A percentile compares a stretch with the other conserved stretches of the same genome.
These are phyloP conservation scores for Nephrotoma guestfalica DNA, from an alignment of 2,888 invertebrate genomes.

Conservation along the genomic window DNA sequence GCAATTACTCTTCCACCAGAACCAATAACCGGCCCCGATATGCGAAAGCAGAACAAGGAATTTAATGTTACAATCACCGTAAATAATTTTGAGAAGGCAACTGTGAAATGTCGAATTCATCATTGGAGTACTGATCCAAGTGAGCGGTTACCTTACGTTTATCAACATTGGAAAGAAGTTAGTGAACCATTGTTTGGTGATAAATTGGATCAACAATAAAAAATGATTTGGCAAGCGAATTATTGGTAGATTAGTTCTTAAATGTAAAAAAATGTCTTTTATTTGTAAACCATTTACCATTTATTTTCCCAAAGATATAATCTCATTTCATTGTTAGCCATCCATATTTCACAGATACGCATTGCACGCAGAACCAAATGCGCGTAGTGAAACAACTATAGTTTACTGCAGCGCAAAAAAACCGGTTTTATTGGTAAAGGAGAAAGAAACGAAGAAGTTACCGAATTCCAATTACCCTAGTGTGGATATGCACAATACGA, in stretches of 20 bases:
- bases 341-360: too few relatives aligned
- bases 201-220: background rate
- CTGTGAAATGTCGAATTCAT: constrained; percentile 60
- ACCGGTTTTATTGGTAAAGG: too few relatives aligned
- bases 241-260: background rate
- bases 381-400: too few relatives aligned
- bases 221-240: background rate
- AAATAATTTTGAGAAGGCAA: constrained; percentile 47
- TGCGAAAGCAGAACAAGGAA: constrained; percentile 61
- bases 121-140: constrained; percentile 56
- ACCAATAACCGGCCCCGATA: constrained; percentile 67
- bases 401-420: too few relatives aligned
- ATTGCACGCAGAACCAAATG: too few relatives aligned
- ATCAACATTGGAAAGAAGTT: constrained; percentile 40
- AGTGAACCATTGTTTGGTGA: constrained; percentile 39
- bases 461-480: too few relatives aligned
- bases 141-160: constrained; percentile 40
- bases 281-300: too few relatives aligned
- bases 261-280: background rate
- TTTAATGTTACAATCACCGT: constrained; percentile 68
- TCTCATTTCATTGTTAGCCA: too few relatives aligned
- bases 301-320: too few relatives aligned
- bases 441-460: too few relatives aligned
- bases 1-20: constrained; percentile 60
- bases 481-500: too few relatives aligned